Evolutionary conservation across 2,113 vertebrate species (phyloP), one percentile per base, ranked within the genome.

Genomic region (Numenius arquata): DNA sequence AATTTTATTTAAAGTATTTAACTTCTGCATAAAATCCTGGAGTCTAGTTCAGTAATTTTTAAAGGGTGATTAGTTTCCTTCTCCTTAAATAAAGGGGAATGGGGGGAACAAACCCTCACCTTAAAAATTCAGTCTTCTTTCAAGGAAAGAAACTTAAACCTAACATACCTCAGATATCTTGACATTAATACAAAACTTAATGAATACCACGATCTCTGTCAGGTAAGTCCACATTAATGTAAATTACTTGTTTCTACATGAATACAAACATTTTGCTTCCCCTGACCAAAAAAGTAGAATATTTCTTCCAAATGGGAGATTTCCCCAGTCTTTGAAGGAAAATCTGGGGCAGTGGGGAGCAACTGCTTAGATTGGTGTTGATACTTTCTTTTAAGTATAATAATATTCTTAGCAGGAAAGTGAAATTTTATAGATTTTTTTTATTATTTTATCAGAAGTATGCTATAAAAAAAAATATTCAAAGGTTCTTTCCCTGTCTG

Each of bases 401-500:
- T 32, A 79, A n/a, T 30, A 70, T 40, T 93, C 34, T 16, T 36
- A 58, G 19, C 16, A 79, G 7, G 5, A 68, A 8, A 63, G 16
- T 47, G 41, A 36, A 34, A 6, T 25, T 77, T 79, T 72, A 41
- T 2, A 45, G 3, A 38, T 47, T 79, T 80, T 74, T 43, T 63
- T 9, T 34, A 72, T 40, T 48, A 41, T 41, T 85, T 88, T 55
- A 76, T 43, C 48, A 50, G 23, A 89, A 89, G 86, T 34, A 88
- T 0, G 0, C 26, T 40, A 36, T 20, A 45, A 80, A 85, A 56
- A 63, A 7, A 5, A 29, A 19, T 18, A 34, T 30, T 47, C 27
- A 70, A 53, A 50, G 3, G n/a, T 66, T 12, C 9, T 19, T 75
- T 71, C 22, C 18, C 22, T 36, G 4, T 34, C 36, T 20, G 23